Evolutionary conservation across 2,888 invertebrate genomes (phyloP), one percentile per base, ranked within the genome.

Genomic region (Plemyria rubiginata): DNA sequence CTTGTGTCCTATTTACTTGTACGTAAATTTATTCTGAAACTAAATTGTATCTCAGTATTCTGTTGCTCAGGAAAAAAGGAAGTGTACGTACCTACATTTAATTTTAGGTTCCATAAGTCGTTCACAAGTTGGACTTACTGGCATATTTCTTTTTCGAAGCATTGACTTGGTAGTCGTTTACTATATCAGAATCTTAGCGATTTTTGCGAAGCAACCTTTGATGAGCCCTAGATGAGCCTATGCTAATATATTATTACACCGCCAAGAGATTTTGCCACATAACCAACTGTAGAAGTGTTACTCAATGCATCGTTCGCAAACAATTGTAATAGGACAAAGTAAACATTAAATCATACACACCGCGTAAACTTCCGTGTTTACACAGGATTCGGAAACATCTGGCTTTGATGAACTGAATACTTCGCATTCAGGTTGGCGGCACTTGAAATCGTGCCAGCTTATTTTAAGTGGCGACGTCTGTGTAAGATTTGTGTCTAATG

Each of bases 401-500:
- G 92, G 84, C 87, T 88, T 85, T 90, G 89, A 92, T 90, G 88
- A 87, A 87, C 90, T 88, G 88, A 91, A 92, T 90, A 89, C 85
- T 89, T 86, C 82, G 82, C 83, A 88, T 89, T 88, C 86, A 87
- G 88, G 90, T 90, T 89, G 86, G 85, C 80, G 82, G 84, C 86
- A 86, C 86, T 92, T 91, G 91, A 91, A 89, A 85, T 82, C 87
- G 86, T 92, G 91, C 91, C 92, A 92, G 89, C 84, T 89, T 91
- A 91, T 92, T 92, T 91, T 87, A 90, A 92, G 89, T 90, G 88
- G 86, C 85, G 85, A 87, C 85, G 86, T 85, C 89, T 89, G 90
- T 80, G 85, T 78, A 80, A 88, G 88, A 90, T 86, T 86, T 87
- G 86, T 84, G 82, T 84, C 82, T 87, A 84, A 86, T 86, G 81